Evolutionary conservation across 2,888 invertebrate species (phyloP).

Genomic region (Lasioglossum leucozonium): DNA sequence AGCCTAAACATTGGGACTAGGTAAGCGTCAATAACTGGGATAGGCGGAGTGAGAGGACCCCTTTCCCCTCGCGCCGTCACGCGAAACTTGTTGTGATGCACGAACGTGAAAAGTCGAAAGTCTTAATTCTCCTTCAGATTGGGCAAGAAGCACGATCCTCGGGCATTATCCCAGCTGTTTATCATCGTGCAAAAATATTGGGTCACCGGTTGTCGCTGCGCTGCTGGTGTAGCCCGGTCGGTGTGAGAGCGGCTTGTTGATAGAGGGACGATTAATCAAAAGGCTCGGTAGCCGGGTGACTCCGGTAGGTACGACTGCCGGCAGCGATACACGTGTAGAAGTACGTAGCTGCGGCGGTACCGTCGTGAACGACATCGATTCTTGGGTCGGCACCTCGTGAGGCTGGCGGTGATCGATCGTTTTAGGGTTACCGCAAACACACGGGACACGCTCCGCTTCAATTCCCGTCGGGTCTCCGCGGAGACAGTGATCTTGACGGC

Average conservation of each 20-base stretch:
- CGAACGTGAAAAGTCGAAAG: background rate
- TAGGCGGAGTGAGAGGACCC: no score
- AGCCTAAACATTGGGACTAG: background rate
- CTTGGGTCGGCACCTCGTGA: slow-evolving; percentile 70
- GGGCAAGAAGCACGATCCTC: background rate
- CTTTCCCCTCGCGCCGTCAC: no score
- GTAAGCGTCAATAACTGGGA: no score
- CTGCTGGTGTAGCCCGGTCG: background rate
- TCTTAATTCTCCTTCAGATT: background rate
- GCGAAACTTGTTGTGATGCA: no score
- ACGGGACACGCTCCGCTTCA: slow-evolving; percentile 78
- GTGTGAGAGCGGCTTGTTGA: slow-evolving; percentile 73
- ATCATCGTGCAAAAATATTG: background rate
- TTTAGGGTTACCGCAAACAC: slow-evolving; percentile 82
- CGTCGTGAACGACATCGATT: slow-evolving; percentile 74
- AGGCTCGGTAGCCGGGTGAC: slow-evolving; percentile 45
- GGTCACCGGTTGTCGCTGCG: background rate
- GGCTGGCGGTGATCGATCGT: slow-evolving; percentile 81
- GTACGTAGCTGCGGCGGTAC: slow-evolving; percentile 60
- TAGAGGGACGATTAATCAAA: slow-evolving; percentile 80
- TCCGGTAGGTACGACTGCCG: slow-evolving; percentile 43
- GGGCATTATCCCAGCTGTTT: background rate
- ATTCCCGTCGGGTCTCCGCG: slow-evolving; percentile 74
- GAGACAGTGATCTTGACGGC: slow-evolving; percentile 78
- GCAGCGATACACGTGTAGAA: slow-evolving; percentile 64